phyloP scores from a whole-genome alignment of 2,888 invertebrate species.

The Eumacrocentrus americanus region DNA sequence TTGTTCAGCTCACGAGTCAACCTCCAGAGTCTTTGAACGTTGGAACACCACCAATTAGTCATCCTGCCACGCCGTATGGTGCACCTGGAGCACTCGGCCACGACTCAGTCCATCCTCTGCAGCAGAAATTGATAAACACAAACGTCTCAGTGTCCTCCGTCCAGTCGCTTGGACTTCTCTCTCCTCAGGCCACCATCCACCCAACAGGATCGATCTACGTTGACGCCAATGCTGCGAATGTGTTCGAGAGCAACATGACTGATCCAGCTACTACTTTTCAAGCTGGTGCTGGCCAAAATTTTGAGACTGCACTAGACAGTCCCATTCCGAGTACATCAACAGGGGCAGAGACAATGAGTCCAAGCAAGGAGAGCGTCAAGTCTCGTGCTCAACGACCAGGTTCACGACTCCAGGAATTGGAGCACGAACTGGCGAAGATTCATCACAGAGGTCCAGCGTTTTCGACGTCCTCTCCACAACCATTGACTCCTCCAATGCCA shows the following conservation, averaged over 20 bases:
- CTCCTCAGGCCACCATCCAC: slow-evolving; percentile 60
- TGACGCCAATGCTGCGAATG: slow-evolving; percentile 16
- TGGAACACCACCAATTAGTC: slow-evolving; percentile 64
- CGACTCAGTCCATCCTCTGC: slow-evolving; percentile 72
- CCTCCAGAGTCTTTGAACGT: slow-evolving; percentile 60
- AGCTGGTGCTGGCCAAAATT: neutral
- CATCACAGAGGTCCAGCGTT: slow-evolving; percentile 54
- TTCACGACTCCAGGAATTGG: slow-evolving; percentile 57
- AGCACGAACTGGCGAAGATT: slow-evolving; percentile 61
- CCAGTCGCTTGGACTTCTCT: slow-evolving; percentile 57
- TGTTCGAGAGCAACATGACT: slow-evolving; percentile 13
- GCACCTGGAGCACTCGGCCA: slow-evolving; percentile 61
- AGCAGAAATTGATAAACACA: slow-evolving; percentile 70
- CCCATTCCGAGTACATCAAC: slow-evolving; percentile 45
- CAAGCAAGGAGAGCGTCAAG: slow-evolving; percentile 54
- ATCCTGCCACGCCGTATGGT: slow-evolving; percentile 71
- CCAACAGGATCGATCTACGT: slow-evolving; percentile 32
- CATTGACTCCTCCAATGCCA: slow-evolving; percentile 50
- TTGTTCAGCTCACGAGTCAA: slow-evolving; percentile 65
- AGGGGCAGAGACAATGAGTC: slow-evolving; percentile 51
- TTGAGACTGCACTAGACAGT: slow-evolving; percentile 48
- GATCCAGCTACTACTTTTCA: neutral
- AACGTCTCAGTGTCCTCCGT: slow-evolving; percentile 48
- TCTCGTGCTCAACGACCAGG: slow-evolving; percentile 50
- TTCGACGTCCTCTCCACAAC: slow-evolving; percentile 49